These are phyloP conservation scores for Diarsia dahlii DNA, from an alignment of 2,888 invertebrate genomes.

Conservation along the genomic window DNA sequence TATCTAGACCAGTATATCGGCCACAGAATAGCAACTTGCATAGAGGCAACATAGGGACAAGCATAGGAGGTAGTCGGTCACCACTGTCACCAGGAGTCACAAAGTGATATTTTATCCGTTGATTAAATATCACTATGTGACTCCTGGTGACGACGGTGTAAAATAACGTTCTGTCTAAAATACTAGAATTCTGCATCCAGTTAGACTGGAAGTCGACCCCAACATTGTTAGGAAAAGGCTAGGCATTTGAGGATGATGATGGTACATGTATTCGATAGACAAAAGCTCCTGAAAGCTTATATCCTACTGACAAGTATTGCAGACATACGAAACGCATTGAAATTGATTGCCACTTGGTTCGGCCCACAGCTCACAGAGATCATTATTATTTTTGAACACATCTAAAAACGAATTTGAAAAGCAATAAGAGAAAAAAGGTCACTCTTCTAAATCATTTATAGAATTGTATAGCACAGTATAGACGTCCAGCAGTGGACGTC, in stretches of 20 bases:
- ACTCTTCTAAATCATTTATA: neutral
- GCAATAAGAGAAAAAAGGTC: neutral
- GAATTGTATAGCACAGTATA: neutral
- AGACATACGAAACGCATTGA: neutral
- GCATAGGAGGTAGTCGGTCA: neutral
- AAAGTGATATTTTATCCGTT: neutral
- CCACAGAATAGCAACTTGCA: neutral
- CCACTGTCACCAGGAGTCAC: neutral
- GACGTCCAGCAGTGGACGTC: too few species aligned
- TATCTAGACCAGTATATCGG: constrained; percentile 50
- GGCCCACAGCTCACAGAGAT: neutral
- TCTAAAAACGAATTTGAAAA: neutral
- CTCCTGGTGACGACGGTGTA: too few species aligned
- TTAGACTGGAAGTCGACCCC: neutral
- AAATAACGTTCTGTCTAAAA: too few species aligned
- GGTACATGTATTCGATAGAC: neutral
- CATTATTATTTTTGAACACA: neutral
- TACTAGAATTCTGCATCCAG: neutral
- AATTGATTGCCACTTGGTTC: neutral
- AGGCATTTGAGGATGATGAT: neutral
- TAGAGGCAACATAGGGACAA: neutral
- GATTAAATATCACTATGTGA: too few species aligned
- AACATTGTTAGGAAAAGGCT: neutral
- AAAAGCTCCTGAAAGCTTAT: neutral
- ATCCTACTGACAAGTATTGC: neutral